Percentiles rank a stretch among this genome's conserved stretches.
Evolutionary conservation across 2,888 invertebrate genomes (phyloP).

Genomic region (Rhagonycha fulva): DNA sequence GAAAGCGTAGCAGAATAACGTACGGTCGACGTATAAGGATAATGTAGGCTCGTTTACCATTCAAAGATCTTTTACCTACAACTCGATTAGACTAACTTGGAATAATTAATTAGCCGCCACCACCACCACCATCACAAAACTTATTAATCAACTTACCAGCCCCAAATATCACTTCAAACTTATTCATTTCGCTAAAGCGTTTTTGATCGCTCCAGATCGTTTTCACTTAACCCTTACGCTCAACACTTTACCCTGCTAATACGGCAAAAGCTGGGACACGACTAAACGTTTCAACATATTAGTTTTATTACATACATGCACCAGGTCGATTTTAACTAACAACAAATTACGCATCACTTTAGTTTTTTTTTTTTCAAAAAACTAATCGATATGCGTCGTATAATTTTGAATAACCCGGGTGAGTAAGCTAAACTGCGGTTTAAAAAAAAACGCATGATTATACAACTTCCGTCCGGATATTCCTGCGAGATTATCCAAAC

Average conservation of each 20-base stretch:
- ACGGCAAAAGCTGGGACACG: not conserved
- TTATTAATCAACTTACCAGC: constrained; percentile 21
- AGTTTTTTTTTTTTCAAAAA: not conserved
- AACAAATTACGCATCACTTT: not conserved
- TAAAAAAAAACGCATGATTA: not conserved
- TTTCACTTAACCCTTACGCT: not conserved
- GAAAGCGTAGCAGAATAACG: constrained; percentile 29
- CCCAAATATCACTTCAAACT: constrained; percentile 2
- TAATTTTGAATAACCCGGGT: not conserved
- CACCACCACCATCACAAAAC: constrained; percentile 9
- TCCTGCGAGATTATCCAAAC: not conserved
- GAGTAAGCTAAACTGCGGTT: not conserved
- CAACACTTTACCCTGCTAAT: not conserved
- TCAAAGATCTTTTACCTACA: constrained; percentile 24
- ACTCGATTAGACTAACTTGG: constrained; percentile 26
- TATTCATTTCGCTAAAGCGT: not conserved
- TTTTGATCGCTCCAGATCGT: not conserved
- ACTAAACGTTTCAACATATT: not conserved
- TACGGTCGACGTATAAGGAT: constrained; percentile 25
- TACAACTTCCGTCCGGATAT: not conserved
- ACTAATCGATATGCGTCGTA: not conserved
- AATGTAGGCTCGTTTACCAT: constrained; percentile 24
- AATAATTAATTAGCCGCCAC: constrained; percentile 16
- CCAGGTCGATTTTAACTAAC: not conserved
- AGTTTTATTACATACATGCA: not conserved